phyloP scores from a whole-genome alignment of 2,113 vertebrate genomes.

The Dasyprocta punctata region DNA sequence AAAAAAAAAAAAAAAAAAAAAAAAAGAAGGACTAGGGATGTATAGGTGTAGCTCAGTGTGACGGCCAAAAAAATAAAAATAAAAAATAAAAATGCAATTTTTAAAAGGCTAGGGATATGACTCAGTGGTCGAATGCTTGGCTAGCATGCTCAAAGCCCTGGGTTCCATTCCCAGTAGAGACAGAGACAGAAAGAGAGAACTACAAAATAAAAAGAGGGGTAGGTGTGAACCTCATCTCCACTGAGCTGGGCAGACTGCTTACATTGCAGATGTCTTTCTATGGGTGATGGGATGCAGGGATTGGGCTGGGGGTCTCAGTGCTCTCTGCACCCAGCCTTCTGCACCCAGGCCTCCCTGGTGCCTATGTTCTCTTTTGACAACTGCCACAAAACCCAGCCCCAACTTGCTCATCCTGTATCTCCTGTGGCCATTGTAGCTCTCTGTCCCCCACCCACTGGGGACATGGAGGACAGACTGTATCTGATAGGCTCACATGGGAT shows the following conservation, averaged over 20 bases:
- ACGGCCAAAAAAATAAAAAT: no score
- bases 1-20: no score
- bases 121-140: neutral
- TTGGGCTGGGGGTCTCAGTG: neutral
- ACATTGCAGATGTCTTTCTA: neutral
- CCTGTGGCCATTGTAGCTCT: accelerated
- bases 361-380: accelerated
- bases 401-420: neutral
- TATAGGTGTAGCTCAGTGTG: no score
- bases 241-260: neutral
- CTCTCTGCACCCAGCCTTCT: neutral
- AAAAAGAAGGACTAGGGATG: no score
- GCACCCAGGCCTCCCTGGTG: neutral
- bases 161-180: no score
- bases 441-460: accelerated
- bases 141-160: neutral
- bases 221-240: no score
- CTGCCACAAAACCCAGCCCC: neutral
- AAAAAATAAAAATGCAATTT: no score
- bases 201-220: neutral
- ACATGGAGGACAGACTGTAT: accelerated
- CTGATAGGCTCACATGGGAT: accelerated
- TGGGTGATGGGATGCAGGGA: neutral
- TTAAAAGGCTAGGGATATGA: neutral
- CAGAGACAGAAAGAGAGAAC: neutral